Evolutionary conservation across 92 coral and sea anemone species (phyloP).

Genomic region (Muricea muricata): DNA sequence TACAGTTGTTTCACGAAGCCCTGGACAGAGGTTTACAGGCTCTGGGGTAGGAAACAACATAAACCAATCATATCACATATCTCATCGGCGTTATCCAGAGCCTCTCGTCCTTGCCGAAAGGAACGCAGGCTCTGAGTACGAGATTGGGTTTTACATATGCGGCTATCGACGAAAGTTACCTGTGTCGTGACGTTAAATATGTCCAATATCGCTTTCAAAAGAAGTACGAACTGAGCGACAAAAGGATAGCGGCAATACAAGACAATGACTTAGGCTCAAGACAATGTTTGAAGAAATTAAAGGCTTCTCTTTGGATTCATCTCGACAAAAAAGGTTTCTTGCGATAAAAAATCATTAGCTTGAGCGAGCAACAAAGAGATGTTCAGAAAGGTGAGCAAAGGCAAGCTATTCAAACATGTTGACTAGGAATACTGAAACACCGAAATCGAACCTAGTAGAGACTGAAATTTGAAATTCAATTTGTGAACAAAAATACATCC

Average conservation of each 20-base stretch:
- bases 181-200: constrained; percentile 16
- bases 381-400: background rate
- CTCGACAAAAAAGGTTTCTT: background rate
- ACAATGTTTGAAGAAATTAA: constrained; percentile 11
- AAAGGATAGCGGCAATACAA: constrained; percentile 1
- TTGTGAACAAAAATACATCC: no score
- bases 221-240: background rate
- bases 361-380: background rate
- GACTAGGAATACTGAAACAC: background rate
- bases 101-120: background rate
- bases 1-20: no score
- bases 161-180: background rate
- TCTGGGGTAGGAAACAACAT: no score
- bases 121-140: background rate
- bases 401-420: background rate
- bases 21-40: no score
- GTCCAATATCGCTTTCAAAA: background rate
- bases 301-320: background rate
- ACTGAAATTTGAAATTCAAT: no score
- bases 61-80: no score
- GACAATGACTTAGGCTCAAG: constrained; percentile 8
- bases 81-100: no score
- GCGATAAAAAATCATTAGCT: background rate
- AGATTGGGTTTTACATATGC: background rate
- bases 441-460: background rate